Evolutionary conservation across 2,113 vertebrate genomes (phyloP).

Genomic region (Turnix velox): DNA sequence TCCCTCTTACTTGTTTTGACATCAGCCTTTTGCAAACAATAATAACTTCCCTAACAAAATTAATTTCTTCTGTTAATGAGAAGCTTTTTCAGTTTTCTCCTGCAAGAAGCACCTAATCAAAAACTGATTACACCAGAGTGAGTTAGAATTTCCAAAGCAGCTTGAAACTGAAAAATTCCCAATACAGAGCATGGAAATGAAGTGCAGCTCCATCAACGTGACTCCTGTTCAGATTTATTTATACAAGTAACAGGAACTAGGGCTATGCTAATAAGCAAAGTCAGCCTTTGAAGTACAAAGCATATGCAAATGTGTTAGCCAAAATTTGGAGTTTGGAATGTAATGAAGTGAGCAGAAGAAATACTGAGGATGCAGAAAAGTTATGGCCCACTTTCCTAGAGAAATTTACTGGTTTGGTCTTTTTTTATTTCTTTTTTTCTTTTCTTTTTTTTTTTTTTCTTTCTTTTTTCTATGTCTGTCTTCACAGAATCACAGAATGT

Average conservation of each 20-base stretch:
- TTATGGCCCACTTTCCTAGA: conserved; percentile 31
- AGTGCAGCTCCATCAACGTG: conserved; percentile 4
- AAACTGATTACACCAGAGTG: background rate
- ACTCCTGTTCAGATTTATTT: conserved; percentile 42
- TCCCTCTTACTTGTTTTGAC: background rate
- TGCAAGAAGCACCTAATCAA: background rate
- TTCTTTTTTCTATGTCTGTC: background rate
- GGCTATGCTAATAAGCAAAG: conserved; percentile 55
- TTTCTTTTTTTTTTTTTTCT: no score
- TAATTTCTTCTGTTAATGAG: background rate
- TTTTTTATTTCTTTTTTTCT: no score
- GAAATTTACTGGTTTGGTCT: background rate
- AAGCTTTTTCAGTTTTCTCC: background rate
- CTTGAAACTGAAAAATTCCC: conserved; percentile 28
- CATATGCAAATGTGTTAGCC: conserved; percentile 35
- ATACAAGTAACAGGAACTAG: conserved; percentile 62
- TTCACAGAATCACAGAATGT: no score
- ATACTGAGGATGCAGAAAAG: conserved; percentile 34
- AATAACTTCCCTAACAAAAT: background rate
- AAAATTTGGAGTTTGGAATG: conserved; percentile 41
- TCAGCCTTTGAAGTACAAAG: conserved; percentile 67
- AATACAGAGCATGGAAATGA: conserved; percentile 14
- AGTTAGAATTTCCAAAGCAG: background rate
- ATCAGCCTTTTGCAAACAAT: background rate
- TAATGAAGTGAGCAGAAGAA: conserved; percentile 48